phyloP scores from a whole-genome alignment of 1,140 invertebrate species.

The Triops cancriformis region DNA sequence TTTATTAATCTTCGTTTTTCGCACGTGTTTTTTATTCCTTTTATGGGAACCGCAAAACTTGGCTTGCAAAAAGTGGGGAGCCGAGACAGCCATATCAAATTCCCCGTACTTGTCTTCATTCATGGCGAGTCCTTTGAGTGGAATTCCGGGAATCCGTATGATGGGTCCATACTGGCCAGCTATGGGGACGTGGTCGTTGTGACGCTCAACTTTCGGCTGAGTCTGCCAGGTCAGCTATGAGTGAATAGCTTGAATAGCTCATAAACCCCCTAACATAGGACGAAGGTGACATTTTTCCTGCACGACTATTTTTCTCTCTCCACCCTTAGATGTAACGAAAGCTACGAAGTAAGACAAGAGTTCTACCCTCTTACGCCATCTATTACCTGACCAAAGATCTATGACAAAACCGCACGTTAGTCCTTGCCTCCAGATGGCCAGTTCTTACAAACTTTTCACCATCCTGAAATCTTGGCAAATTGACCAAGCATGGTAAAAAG shows the following conservation, averaged over 20 bases:
- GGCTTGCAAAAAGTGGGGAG: conserved; percentile 23
- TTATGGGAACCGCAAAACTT: neutral
- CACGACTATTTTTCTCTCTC: neutral
- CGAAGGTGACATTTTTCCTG: neutral
- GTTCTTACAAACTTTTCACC: no score
- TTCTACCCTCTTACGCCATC: no score
- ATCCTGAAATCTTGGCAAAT: no score
- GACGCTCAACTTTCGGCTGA: conserved; percentile 85
- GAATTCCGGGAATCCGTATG: conserved; percentile 86
- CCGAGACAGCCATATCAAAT: conserved; percentile 29
- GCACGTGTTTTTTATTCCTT: neutral
- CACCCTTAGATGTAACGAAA: neutral
- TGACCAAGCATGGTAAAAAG: no score
- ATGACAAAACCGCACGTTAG: no score
- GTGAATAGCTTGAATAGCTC: neutral
- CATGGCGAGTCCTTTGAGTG: conserved; percentile 88
- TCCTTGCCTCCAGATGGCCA: no score
- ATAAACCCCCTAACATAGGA: neutral
- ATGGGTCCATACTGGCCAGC: conserved; percentile 75
- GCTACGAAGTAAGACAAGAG: neutral
- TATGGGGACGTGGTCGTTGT: conserved; percentile 87
- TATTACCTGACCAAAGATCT: no score
- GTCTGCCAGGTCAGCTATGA: conserved; percentile 67
- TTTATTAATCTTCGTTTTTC: no score
- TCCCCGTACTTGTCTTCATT: conserved; percentile 77